Base-by-base conservation (phyloP, 2,888 invertebrate genomes). In the Timema podura region DNA sequence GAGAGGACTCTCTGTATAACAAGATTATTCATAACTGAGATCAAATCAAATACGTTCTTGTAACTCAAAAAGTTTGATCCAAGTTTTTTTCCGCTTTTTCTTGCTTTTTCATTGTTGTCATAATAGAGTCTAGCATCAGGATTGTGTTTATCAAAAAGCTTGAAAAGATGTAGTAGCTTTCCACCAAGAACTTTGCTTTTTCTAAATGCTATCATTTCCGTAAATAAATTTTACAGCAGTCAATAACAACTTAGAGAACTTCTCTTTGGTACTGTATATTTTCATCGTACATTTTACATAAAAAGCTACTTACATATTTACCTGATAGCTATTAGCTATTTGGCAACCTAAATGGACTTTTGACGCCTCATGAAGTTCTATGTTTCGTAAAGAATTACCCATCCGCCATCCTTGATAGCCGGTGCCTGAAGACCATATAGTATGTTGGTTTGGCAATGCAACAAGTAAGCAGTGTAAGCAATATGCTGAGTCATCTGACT, bases 21-120 rank as follows among this genome's bases (percentile, higher is more conserved):
- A 54, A 54, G 54, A 10, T 13, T 16, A 54, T 54, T 54, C 54
- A 54, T 54, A 16, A 54, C 15, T 13, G 54, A 54, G 15, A 54
- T 9, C 54, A 54, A 54, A 54, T 54, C 54, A 54, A 54, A 54
- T 54, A 54, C 15, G 15, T 54, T 54, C 15, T 54, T 54, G 54
- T 54, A 54, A 54, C 10, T 54, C 13, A 54, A 16, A 16, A 54
- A 54, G 15, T 54, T 54, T 54, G 54, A 54, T 15, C 54, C 54
- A 6, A 54, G 54, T 54, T 54, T 54, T 16, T 54, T 54, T 54
- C 15, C 15, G n/a, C 15, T 16, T 54, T 6, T 9, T 9, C 54
- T 54, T 54, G 54, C 6, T 54, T 54, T 54, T 54, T 54, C 54
- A 54, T 15, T 9, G n/a, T 10, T 54, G n/a, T 54, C 54, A 54